phyloP scores from a whole-genome alignment of 2,797 vertebrate species.

The Acanthurus lineatus region DNA sequence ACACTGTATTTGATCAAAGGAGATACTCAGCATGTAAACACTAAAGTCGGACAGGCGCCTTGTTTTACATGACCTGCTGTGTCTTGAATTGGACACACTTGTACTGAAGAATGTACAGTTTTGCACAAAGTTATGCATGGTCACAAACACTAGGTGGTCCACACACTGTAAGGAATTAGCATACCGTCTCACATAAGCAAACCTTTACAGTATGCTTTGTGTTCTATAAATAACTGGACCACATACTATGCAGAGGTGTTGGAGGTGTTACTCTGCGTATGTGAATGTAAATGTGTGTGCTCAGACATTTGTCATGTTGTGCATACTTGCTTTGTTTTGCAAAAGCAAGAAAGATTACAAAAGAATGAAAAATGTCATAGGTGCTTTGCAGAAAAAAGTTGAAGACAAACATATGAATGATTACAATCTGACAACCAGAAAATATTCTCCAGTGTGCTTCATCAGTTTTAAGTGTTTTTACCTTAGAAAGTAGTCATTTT shows the following conservation, averaged over 20 bases:
- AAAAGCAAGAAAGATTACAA: constrained; percentile 4
- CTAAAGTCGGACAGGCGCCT: constrained; percentile 22
- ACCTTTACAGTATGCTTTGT: constrained; percentile 26
- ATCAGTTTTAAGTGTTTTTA: not conserved
- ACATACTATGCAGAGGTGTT: constrained; percentile 37
- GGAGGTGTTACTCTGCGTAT: constrained; percentile 26
- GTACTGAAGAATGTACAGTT: no score
- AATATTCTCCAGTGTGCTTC: not conserved
- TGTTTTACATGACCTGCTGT: constrained; percentile 16
- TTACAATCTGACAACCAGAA: not conserved
- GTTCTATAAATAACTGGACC: constrained; percentile 51
- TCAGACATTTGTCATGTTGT: constrained; percentile 5
- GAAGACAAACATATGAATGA: not conserved
- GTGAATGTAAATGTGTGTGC: constrained; percentile 9
- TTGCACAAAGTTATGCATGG: constrained; percentile 1
- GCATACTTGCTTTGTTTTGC: constrained; percentile 2
- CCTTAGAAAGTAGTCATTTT: no score
- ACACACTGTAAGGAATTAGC: constrained; percentile 32
- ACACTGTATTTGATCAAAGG: constrained; percentile 46
- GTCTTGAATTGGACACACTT: constrained; percentile 47
- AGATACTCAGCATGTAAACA: constrained; percentile 1
- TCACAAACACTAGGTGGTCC: constrained; percentile 50
- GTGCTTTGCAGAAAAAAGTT: not conserved
- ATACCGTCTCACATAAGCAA: constrained; percentile 52
- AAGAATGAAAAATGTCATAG: not conserved